Evolutionary conservation across 2,888 invertebrate genomes (phyloP).

Genomic region (Crepidodera aurea): DNA sequence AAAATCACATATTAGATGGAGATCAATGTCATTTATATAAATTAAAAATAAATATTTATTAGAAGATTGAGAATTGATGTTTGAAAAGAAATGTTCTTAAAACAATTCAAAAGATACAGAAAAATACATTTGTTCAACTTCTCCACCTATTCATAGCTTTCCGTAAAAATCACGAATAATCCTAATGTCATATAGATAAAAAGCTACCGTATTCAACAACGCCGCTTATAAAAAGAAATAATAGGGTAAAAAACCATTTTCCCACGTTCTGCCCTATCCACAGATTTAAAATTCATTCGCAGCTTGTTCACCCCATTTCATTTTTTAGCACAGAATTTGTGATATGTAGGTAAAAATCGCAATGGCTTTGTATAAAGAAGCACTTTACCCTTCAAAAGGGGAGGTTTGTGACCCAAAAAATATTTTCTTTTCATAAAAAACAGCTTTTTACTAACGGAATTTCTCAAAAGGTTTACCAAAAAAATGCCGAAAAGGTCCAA

Average conservation of each 20-base stretch:
- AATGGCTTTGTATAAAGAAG: constrained; percentile 52
- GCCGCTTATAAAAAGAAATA: constrained; percentile 19
- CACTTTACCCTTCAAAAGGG: constrained; percentile 56
- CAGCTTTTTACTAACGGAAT: constrained; percentile 54
- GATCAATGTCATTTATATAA: too few species aligned
- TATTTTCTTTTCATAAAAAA: constrained; percentile 50
- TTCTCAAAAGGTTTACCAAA: constrained; percentile 54
- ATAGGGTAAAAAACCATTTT: constrained; percentile 37
- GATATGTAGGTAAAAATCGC: constrained; percentile 56
- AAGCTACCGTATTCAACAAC: background rate
- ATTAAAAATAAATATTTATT: too few species aligned
- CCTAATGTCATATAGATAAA: too few species aligned
- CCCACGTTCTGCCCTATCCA: constrained; percentile 48
- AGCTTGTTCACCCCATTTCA: constrained; percentile 51
- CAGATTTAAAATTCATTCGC: constrained; percentile 53
- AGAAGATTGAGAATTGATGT: too few species aligned
- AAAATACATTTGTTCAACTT: too few species aligned
- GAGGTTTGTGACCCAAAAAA: constrained; percentile 52
- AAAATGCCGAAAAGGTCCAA: constrained; percentile 39
- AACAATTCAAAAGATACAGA: too few species aligned
- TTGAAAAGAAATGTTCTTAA: too few species aligned
- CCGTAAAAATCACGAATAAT: too few species aligned
- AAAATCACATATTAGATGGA: too few species aligned
- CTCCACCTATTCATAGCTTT: too few species aligned
- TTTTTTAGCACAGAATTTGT: constrained; percentile 44